Conservation (phyloP, 2,888 invertebrate genomes). For the Napeogenes sylphis region DNA sequence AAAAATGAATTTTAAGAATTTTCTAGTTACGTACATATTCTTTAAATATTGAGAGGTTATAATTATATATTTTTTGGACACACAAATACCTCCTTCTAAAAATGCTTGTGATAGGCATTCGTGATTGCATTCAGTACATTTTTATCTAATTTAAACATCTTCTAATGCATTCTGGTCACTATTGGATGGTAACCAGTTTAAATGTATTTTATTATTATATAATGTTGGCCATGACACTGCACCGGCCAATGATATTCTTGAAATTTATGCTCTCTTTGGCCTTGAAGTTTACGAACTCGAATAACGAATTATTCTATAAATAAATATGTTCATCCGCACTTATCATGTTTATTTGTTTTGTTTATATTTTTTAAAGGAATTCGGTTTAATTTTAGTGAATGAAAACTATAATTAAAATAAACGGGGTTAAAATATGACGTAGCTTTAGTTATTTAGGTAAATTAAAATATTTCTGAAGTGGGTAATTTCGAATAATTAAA, state of each 20-base stretch:
- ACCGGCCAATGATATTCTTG: slow-evolving; percentile 13
- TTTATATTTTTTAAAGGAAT: neutral
- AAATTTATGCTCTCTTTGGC: slow-evolving; percentile 11
- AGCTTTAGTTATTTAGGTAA: no score
- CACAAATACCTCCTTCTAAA: neutral
- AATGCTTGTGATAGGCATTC: neutral
- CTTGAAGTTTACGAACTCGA: slow-evolving; percentile 11
- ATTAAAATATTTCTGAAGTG: no score
- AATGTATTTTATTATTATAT: neutral
- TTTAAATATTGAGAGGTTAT: no score
- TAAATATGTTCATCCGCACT: neutral
- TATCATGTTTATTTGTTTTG: neutral
- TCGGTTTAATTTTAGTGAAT: no score
- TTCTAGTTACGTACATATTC: no score
- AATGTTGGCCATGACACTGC: neutral
- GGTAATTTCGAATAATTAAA: no score
- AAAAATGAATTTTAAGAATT: no score
- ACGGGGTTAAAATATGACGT: no score
- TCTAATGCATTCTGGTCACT: neutral
- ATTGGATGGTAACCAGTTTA: neutral
- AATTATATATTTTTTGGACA: no score
- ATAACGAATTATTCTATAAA: neutral
- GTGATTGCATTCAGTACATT: slow-evolving; percentile 1
- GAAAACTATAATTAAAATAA: no score
- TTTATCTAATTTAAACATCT: slow-evolving; percentile 6